Evolutionary conservation across 2,113 vertebrate species (phyloP).

Genomic region (Pheucticus melanocephalus): DNA sequence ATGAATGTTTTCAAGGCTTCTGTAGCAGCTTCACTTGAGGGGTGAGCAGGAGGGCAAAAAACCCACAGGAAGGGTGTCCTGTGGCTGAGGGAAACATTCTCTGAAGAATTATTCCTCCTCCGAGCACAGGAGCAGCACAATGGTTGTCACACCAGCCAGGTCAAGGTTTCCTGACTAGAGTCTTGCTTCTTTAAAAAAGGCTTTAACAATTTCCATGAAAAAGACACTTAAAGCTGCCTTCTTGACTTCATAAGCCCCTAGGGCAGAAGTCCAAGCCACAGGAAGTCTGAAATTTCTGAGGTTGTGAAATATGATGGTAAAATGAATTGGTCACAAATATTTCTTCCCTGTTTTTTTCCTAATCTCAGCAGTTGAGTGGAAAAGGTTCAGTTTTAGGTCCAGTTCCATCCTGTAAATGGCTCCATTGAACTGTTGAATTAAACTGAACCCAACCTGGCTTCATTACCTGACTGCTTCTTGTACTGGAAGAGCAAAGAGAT

Average conservation of each 20-base stretch:
- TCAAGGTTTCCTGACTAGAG: neutral
- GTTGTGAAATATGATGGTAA: conserved; percentile 55
- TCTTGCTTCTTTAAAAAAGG: neutral
- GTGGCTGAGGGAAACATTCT: neutral
- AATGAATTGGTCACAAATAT: conserved; percentile 53
- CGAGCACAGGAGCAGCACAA: neutral
- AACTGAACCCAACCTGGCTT: neutral
- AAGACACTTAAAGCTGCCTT: conserved; percentile 36
- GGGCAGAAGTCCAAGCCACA: conserved; percentile 60
- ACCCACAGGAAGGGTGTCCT: neutral
- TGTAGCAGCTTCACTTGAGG: neutral
- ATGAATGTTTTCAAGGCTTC: neutral
- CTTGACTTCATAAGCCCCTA: conserved; percentile 37
- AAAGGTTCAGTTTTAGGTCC: conserved; percentile 15
- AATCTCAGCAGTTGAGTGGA: conserved; percentile 1
- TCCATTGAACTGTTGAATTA: conserved; percentile 2
- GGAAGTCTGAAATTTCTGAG: conserved; percentile 63
- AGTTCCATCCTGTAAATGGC: neutral
- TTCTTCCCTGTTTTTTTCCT: conserved; percentile 37
- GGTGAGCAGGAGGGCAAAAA: neutral
- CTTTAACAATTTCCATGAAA: conserved; percentile 24
- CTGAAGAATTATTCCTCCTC: neutral
- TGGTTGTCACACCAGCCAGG: neutral
- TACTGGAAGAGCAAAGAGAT: neutral
- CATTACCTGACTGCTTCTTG: neutral